These are phyloP conservation scores for Thripadectes ignobilis DNA, from an alignment of 2,797 vertebrate genomes.

Conservation along the genomic window DNA sequence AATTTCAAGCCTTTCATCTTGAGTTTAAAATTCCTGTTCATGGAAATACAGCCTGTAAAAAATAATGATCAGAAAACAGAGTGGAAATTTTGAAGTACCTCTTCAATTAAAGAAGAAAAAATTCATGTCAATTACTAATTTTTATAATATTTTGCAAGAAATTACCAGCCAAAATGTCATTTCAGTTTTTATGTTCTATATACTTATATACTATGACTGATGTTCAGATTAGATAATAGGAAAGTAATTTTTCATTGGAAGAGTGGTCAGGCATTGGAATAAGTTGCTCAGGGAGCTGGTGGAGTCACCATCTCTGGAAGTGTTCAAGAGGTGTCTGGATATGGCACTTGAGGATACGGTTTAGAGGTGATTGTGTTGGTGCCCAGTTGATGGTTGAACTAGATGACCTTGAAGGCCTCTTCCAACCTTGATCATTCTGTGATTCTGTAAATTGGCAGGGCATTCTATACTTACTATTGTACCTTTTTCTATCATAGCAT, in stretches of 20 bases:
- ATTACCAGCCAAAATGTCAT: neutral
- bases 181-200: neutral
- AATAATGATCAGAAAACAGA: neutral
- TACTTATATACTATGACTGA: neutral
- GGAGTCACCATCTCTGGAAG: neutral
- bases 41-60: neutral
- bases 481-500: neutral
- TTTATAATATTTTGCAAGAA: neutral
- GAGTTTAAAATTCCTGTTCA: neutral
- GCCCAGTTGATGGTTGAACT: neutral
- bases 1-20: conserved; percentile 3
- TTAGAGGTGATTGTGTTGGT: neutral
- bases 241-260: neutral
- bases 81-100: neutral
- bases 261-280: neutral
- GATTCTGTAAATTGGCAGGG: neutral
- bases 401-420: neutral
- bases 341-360: neutral
- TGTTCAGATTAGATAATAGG: neutral
- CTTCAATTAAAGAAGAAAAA: neutral
- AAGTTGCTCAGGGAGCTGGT: neutral
- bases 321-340: neutral
- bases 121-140: neutral
- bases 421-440: neutral
- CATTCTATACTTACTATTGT: neutral